Base-by-base conservation (phyloP, 2,113 vertebrate genomes). In the Sarotherodon lohbergeri region DNA sequence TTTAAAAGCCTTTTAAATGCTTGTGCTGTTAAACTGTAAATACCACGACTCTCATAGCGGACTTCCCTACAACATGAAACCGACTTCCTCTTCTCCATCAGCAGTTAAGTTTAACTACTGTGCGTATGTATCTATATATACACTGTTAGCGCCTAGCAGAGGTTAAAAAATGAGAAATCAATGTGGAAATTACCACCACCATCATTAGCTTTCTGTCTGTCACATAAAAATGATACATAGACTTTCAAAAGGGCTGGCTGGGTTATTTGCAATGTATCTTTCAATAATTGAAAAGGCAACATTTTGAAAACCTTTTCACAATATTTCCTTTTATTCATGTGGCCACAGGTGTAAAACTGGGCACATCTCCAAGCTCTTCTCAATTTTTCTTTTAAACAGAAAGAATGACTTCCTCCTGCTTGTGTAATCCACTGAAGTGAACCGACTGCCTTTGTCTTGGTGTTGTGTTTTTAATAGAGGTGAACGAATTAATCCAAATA, bases 11-110 rank as follows among this genome's bases (percentile, higher is more conserved):
- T 71, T 71, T 48, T 76, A 29, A 48, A 19, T 11, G 71, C 24
- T 76, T 73, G 22, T 73, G 19, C 34, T 36, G 13, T 81, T 39
- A 36, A 48, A 73, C 24, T 52, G 19, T 57, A 83, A 83, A 56
- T 87, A 14, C 4, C 11, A 43, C 22, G 36, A 83, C 9, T 81
- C 4, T 4, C 4, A 7, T 2, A 11, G 24, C 12, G 0, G 39
- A 89, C 87, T 85, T 92, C 87, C 76, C 68, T 48, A 17, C 43
- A 57, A 82, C 34, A 27, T 57, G 7, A 85, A 11, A 54, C 19
- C 1, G n/a, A 80, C 82, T 91, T 92, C 91, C 83, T 87, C 66
- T 66, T 91, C 17, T 46, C 14, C 32, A 9, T 63, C 12, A 68
- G 6, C 80, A 22, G 61, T 39, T 39, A 66, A 66, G 0, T 0